Evolutionary conservation across 2,797 vertebrate species (phyloP).

Genomic region (Notolabrus celidotus): DNA sequence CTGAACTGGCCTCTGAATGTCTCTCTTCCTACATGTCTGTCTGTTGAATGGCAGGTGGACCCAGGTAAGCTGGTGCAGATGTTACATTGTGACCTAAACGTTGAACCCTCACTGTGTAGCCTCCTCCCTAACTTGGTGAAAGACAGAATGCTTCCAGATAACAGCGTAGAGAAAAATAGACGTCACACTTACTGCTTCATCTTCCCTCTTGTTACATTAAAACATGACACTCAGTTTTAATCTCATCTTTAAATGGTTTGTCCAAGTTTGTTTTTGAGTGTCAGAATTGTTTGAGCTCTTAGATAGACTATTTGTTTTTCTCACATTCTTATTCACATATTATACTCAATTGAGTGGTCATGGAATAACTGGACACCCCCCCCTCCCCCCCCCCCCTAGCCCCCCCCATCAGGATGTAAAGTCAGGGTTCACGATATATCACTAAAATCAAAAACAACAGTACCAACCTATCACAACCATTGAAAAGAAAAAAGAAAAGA

Average conservation of each 20-base stretch:
- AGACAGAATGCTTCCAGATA: not conserved
- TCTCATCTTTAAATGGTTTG: not conserved
- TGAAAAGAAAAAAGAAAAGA: too few species aligned
- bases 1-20: constrained; percentile 82
- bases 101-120: not conserved
- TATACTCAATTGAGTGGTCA: too few species aligned
- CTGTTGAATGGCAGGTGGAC: constrained; percentile 86
- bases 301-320: too few species aligned
- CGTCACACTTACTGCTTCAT: too few species aligned
- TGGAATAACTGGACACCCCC: too few species aligned
- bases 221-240: not conserved
- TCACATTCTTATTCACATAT: too few species aligned
- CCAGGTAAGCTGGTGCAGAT: constrained; percentile 89
- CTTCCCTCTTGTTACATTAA: not conserved
- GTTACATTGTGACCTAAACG: constrained; percentile 13
- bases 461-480: too few species aligned
- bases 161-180: not conserved
- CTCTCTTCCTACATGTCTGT: constrained; percentile 90
- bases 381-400: too few species aligned
- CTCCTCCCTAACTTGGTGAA: not conserved
- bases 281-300: not conserved
- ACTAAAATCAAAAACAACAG: too few species aligned
- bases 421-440: too few species aligned
- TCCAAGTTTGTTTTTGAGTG: not conserved
- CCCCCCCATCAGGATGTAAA: too few species aligned